Evolutionary conservation across 92 coral and sea anemone species (phyloP).

Genomic region (Porites rus): DNA sequence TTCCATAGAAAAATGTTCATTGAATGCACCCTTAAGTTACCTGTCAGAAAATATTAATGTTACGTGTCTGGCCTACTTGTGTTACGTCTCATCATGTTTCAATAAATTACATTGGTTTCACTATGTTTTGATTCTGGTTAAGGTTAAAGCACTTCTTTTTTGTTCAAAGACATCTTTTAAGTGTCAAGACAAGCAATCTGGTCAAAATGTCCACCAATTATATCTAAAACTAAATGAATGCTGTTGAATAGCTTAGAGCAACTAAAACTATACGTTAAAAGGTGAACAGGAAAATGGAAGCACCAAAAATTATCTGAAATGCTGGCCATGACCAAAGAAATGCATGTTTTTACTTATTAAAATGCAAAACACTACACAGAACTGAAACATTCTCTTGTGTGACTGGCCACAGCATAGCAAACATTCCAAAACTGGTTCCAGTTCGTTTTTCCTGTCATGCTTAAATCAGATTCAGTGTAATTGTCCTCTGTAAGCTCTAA

Average conservation of each 20-base stretch:
- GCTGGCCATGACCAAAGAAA: not conserved
- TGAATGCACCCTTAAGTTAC: too few species aligned
- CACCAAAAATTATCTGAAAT: not conserved
- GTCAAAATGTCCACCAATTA: slow-evolving; percentile 21
- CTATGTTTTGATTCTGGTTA: slow-evolving; percentile 11
- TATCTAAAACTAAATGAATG: not conserved
- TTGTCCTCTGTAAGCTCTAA: not conserved
- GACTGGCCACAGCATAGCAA: not conserved
- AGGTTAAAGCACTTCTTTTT: slow-evolving; percentile 20
- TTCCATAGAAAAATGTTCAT: too few species aligned
- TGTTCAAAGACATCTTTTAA: slow-evolving; percentile 22
- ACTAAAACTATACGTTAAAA: not conserved
- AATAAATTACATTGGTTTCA: slow-evolving; percentile 5
- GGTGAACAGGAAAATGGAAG: not conserved
- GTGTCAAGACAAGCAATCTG: slow-evolving; percentile 18
- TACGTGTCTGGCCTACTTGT: not conserved
- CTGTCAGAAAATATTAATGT: slow-evolving; percentile 1
- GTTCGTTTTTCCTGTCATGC: not conserved
- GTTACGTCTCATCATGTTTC: not conserved
- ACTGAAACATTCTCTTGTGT: not conserved
- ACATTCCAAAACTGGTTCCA: not conserved
- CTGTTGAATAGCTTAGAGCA: not conserved
- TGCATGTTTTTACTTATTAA: not conserved
- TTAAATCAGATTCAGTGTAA: not conserved
- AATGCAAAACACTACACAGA: not conserved